Conservation (phyloP, 2,113 vertebrate species). For the Rhinopithecus roxellana region DNA sequence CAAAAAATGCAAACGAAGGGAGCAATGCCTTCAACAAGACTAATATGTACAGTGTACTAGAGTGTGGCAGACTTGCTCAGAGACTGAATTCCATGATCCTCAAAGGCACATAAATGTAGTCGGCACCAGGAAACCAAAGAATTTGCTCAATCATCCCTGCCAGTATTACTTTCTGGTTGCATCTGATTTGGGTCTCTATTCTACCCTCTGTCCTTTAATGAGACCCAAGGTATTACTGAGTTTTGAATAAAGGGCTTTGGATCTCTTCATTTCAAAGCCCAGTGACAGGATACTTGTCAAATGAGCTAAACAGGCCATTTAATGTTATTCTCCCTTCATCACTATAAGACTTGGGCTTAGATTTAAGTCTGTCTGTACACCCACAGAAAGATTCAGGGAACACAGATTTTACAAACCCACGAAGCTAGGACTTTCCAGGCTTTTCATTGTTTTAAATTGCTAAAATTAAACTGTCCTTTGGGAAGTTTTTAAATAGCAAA, state of each 20-base stretch:
- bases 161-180: background rate
- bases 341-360: background rate
- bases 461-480: constrained; percentile 42
- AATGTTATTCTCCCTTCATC: background rate
- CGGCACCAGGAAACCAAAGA: background rate
- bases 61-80: background rate
- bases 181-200: rapidly evolving
- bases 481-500: constrained; percentile 1
- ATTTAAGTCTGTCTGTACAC: background rate
- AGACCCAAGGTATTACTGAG: background rate
- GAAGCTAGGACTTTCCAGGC: background rate
- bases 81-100: background rate
- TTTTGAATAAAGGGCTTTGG: background rate
- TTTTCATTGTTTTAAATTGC: constrained; percentile 27
- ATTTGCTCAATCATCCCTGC: background rate
- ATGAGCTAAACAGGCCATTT: background rate
- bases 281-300: background rate
- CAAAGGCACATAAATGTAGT: background rate
- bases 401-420: background rate
- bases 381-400: background rate
- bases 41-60: background rate
- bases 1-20: background rate
- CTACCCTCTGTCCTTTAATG: background rate
- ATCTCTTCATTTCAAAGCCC: background rate
- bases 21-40: background rate